Percentiles rank a stretch among this genome's conserved stretches.
Conservation (phyloP, 2,888 invertebrate genomes). For the Heliconius ismenius region DNA sequence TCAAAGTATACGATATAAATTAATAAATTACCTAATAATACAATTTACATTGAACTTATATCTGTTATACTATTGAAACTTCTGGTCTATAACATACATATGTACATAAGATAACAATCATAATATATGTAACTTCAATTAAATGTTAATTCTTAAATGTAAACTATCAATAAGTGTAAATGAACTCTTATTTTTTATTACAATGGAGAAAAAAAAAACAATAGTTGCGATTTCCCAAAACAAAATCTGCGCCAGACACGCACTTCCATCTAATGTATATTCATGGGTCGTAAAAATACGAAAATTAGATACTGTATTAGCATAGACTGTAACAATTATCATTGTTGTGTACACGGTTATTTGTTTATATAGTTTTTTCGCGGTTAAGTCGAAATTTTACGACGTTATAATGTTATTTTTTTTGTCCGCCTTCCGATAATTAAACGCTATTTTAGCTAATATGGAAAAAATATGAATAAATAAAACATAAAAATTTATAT, state of each 20-base stretch:
- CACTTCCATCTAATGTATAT: constrained; percentile 34
- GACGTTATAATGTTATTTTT: constrained; percentile 1
- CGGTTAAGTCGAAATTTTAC: constrained; percentile 14
- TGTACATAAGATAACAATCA: not conserved
- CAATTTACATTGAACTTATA: not conserved
- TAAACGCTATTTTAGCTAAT: constrained; percentile 4
- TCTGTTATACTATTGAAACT: not conserved
- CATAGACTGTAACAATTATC: constrained; percentile 26
- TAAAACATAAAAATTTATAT: constrained; percentile 13
- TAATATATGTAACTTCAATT: not conserved
- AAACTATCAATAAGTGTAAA: not conserved
- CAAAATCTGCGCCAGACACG: constrained; percentile 13
- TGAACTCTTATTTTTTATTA: not conserved
- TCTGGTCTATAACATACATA: not conserved
- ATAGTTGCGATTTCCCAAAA: constrained; percentile 1
- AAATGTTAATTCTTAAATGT: not conserved
- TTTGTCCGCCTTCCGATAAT: constrained; percentile 2
- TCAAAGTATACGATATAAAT: not conserved
- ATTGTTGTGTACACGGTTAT: constrained; percentile 21
- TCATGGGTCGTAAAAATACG: constrained; percentile 39
- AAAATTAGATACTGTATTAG: constrained; percentile 20
- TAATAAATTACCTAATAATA: not conserved
- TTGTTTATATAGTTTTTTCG: constrained; percentile 20
- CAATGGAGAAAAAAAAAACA: constrained; percentile 7
- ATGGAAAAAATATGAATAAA: constrained; percentile 9